Conservation (phyloP, 2,113 vertebrate genomes). For the Isichthys henryi region DNA sequence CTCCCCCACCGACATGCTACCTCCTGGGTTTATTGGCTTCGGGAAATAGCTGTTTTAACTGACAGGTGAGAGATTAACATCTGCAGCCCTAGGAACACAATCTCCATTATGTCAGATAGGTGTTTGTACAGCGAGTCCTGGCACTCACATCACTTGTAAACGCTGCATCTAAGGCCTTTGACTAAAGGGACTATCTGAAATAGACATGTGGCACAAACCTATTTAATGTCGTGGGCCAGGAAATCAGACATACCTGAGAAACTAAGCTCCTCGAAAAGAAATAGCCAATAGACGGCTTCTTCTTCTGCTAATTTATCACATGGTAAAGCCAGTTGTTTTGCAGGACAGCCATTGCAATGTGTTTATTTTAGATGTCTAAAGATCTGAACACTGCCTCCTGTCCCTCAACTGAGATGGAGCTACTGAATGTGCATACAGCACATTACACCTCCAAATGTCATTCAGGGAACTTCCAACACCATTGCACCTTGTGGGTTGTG, state of each 20-base stretch:
- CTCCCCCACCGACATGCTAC: slow-evolving; percentile 41
- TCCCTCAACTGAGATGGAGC: background rate
- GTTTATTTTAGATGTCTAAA: slow-evolving; percentile 63
- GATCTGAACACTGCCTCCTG: slow-evolving; percentile 41
- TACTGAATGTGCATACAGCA: background rate
- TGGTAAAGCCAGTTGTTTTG: slow-evolving; percentile 74
- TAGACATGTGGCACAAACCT: slow-evolving; percentile 72
- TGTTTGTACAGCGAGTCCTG: slow-evolving; percentile 65
- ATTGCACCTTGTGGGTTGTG: background rate
- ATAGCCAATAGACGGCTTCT: slow-evolving; percentile 87
- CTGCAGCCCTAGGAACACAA: slow-evolving; percentile 71
- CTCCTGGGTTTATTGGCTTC: slow-evolving; percentile 69
- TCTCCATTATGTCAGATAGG: slow-evolving; percentile 68
- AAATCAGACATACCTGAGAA: slow-evolving; percentile 74
- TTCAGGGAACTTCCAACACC: background rate
- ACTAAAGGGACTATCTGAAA: slow-evolving; percentile 73
- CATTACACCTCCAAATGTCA: background rate
- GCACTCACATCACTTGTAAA: slow-evolving; percentile 73
- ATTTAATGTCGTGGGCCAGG: slow-evolving; percentile 63
- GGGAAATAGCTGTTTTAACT: slow-evolving; percentile 77
- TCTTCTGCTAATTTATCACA: slow-evolving; percentile 80
- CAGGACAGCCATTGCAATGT: slow-evolving; percentile 80
- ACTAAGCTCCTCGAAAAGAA: slow-evolving; percentile 72
- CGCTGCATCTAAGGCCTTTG: slow-evolving; percentile 63
- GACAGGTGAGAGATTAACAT: slow-evolving; percentile 81